Evolutionary conservation across 2,113 vertebrate genomes (phyloP).

Genomic region (Lophura nycthemera): DNA sequence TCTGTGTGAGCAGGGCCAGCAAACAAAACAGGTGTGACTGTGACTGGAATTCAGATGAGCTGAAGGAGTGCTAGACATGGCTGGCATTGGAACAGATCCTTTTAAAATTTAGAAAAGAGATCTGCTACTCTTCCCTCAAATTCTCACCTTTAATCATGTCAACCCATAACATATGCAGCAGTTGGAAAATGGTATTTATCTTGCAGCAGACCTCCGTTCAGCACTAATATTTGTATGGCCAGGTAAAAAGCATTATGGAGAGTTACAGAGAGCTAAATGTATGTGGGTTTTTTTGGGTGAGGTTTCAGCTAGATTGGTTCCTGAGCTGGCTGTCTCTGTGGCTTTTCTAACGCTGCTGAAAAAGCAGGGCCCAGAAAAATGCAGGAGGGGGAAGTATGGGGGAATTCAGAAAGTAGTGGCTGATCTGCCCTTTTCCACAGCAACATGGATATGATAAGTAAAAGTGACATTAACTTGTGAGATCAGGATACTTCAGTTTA

Average conservation of each 20-base stretch:
- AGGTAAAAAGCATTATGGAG: neutral
- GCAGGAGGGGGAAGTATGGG: neutral
- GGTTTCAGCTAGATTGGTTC: fast-evolving
- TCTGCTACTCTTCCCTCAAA: neutral
- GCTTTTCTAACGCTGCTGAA: fast-evolving
- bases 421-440: neutral
- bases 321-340: fast-evolving
- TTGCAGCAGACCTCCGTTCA: neutral
- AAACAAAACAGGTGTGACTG: neutral
- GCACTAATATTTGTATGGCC: neutral
- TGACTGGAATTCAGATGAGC: neutral
- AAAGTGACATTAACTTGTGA: neutral
- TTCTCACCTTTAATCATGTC: neutral
- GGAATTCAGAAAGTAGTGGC: fast-evolving
- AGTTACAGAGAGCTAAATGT: fast-evolving
- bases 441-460: neutral
- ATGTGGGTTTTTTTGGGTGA: fast-evolving
- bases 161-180: neutral
- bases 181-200: neutral
- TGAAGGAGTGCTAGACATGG: neutral
- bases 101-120: neutral
- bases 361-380: neutral
- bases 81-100: neutral
- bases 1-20: neutral
- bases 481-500: neutral